Base-by-base conservation (phyloP, 2,888 invertebrate species). In the Patella caerulea region DNA sequence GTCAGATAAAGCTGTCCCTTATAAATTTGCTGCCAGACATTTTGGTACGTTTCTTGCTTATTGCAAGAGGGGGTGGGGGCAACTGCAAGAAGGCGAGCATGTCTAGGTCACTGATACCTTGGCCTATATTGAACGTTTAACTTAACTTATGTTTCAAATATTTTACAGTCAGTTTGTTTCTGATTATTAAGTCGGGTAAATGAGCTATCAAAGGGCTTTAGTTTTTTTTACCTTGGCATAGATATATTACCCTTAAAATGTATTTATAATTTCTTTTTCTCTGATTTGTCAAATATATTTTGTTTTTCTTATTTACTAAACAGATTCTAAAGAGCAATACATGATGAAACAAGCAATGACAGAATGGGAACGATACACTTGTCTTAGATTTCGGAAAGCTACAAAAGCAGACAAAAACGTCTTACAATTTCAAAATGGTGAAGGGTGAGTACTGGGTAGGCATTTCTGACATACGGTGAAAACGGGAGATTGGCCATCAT, bases 291-390 rank as follows among this genome's bases (percentile, higher is more conserved):
- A 45, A 45, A 45, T 45, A n/a, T 24, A 24, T 5, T 74, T 52
- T 45, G 45, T 45, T 45, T 45, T 45, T 9, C 9, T 9, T 45
- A 45, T 45, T 9, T 3, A 29, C 19, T n/a, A 78, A 78, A n/a
- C 79, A 89, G 89, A 77, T 45, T 81, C 79, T 19, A 85, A 84
- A 69, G 90, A 90, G 56, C 69, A 82, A 29, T 89, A 88, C 78
- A 82, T 87, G 77, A 89, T 90, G 19, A 83, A 86, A 17, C 84
- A 83, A 34, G 84, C 89, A 3, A 88, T 90, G 88, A 85, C 87
- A 17, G 90, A 90, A 76, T 90, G 90, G 90, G 89, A 89, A 74
- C 83, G 88, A 14, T 88, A 89, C 83, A 89, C 90, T 9, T 90
- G 90, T 76, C 72, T 90, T 7, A 83, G 79, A 34, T 89, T 90